Percentiles rank a stretch among this genome's conserved stretches.
Evolutionary conservation across 1,140 invertebrate species (phyloP).

Genomic region (Orius insidiosus): DNA sequence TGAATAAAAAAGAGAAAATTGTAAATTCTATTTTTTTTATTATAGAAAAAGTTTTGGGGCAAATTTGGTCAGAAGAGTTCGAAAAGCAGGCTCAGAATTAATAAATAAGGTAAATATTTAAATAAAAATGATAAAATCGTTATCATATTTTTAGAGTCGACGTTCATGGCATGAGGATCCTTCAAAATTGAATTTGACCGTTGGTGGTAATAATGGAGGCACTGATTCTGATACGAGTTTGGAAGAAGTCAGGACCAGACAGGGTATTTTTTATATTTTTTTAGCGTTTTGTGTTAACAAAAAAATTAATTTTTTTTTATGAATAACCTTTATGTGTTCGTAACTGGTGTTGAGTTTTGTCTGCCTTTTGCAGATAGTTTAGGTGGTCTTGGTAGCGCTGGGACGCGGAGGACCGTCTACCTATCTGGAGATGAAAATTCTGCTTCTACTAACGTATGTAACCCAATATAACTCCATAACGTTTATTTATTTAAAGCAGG

Average conservation of each 20-base stretch:
- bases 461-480: background rate
- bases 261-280: conserved; percentile 16
- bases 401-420: conserved; percentile 63
- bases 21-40: conserved; percentile 28
- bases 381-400: conserved; percentile 47
- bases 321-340: background rate
- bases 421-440: conserved; percentile 49
- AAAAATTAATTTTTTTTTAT: background rate
- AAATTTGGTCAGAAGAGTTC: conserved; percentile 57
- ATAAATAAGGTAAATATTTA: conserved; percentile 65
- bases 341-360: conserved; percentile 1
- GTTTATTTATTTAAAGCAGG: background rate
- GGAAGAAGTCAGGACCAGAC: conserved; percentile 32
- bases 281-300: conserved; percentile 37
- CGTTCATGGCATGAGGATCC: conserved; percentile 58
- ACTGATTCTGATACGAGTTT: conserved; percentile 59
- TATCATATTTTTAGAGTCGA: conserved; percentile 19
- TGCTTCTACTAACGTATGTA: conserved; percentile 19
- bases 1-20: conserved; percentile 42
- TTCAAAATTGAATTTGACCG: conserved; percentile 30
- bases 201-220: conserved; percentile 23
- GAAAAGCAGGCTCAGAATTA: conserved; percentile 74
- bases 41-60: conserved; percentile 63
- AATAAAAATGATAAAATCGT: conserved; percentile 70
- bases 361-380: conserved; percentile 19